These are phyloP conservation scores for Mola mola DNA, from an alignment of 2,113 vertebrate genomes.

Conservation along the genomic window DNA sequence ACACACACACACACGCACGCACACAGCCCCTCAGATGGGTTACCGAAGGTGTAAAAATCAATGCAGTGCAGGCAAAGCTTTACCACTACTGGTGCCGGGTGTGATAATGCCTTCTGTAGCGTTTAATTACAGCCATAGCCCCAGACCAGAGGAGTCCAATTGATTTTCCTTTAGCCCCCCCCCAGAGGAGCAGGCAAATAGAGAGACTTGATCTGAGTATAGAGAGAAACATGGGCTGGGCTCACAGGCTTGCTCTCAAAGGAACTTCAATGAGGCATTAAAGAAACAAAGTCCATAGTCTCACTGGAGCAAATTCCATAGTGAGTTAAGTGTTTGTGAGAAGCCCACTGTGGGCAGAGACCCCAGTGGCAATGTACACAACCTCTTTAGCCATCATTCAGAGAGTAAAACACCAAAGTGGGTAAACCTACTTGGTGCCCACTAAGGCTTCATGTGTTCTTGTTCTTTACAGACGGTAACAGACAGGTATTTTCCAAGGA, in stretches of 20 bases:
- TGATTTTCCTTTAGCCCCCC: conserved; percentile 74
- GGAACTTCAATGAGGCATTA: conserved; percentile 51
- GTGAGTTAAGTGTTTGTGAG: conserved; percentile 36
- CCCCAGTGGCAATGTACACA: background rate
- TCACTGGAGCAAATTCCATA: conserved; percentile 37
- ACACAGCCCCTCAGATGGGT: conserved; percentile 46
- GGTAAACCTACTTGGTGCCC: background rate
- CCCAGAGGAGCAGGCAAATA: conserved; percentile 63
- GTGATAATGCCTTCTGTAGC: conserved; percentile 76
- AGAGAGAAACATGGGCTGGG: conserved; percentile 45
- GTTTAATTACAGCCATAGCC: conserved; percentile 78
- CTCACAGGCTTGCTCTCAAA: conserved; percentile 49
- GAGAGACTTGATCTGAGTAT: conserved; percentile 58
- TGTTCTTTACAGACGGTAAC: background rate
- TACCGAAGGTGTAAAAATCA: conserved; percentile 77
- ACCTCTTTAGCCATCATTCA: conserved; percentile 2
- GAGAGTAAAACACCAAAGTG: background rate
- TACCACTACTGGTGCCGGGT: conserved; percentile 50
- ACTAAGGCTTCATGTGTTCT: conserved; percentile 1
- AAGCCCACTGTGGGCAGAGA: conserved; percentile 16
- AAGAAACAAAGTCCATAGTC: conserved; percentile 50
- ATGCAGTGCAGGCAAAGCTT: conserved; percentile 65
- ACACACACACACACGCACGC: conserved; percentile 17
- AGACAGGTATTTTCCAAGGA: background rate
- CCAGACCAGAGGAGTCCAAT: conserved; percentile 63